phyloP scores from a whole-genome alignment of 2,797 vertebrate species.

The Xyrichtys novacula region DNA sequence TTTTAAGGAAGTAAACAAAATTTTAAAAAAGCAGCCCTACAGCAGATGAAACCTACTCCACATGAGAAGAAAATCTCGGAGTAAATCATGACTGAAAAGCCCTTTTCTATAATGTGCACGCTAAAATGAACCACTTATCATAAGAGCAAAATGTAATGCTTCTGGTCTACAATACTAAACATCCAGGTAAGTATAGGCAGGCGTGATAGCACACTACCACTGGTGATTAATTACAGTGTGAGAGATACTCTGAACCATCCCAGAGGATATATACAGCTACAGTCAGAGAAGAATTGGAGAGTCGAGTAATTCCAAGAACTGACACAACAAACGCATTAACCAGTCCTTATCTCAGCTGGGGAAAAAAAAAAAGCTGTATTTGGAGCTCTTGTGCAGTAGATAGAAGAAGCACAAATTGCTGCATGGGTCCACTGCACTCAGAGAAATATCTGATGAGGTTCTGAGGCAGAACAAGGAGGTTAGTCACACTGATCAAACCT shows the following conservation, averaged over 20 bases:
- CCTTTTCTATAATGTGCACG: background rate
- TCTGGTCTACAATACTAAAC: conserved; percentile 56
- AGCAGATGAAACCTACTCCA: too few species aligned
- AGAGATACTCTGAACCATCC: conserved; percentile 45
- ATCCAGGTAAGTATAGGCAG: conserved; percentile 41
- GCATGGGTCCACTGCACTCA: conserved; percentile 15
- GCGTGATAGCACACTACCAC: conserved; percentile 22
- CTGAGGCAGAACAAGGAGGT: conserved; percentile 38
- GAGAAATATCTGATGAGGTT: conserved; percentile 54
- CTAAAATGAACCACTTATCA: conserved; percentile 24
- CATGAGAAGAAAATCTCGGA: too few species aligned
- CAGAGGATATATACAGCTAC: conserved; percentile 46
- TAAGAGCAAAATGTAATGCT: conserved; percentile 47
- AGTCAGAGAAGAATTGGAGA: conserved; percentile 59
- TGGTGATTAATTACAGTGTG: conserved; percentile 65
- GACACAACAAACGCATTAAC: conserved; percentile 71
- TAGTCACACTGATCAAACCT: conserved; percentile 51
- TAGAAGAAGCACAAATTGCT: conserved; percentile 48
- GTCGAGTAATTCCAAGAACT: conserved; percentile 68
- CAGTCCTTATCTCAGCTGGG: conserved; percentile 63
- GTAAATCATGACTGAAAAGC: conserved; percentile 10
- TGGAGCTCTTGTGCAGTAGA: conserved; percentile 34
- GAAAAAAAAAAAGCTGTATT: conserved; percentile 53
- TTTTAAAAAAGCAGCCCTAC: too few species aligned
- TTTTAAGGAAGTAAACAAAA: too few species aligned